Evolutionary conservation across 2,888 invertebrate species (phyloP).

Genomic region (Phanerotoma sp.): DNA sequence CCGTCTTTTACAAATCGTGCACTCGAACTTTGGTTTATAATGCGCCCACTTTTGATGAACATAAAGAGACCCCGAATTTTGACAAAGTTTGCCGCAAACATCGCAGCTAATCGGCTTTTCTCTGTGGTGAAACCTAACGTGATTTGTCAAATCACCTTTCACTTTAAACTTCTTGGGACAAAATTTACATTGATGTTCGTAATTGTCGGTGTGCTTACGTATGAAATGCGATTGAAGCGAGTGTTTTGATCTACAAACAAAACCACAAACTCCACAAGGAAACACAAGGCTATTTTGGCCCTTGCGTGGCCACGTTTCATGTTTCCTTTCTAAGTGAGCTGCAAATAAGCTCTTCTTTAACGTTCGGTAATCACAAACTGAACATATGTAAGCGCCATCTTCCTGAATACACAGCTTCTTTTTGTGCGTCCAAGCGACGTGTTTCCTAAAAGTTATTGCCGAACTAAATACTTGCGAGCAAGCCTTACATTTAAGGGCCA

Average conservation of each 20-base stretch:
- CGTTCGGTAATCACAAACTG: slow-evolving; percentile 52
- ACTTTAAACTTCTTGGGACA: slow-evolving; percentile 54
- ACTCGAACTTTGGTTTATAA: slow-evolving; percentile 54
- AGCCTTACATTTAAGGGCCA: slow-evolving; percentile 46
- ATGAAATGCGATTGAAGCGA: slow-evolving; percentile 55
- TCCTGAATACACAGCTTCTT: slow-evolving; percentile 53
- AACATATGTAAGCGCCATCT: slow-evolving; percentile 50
- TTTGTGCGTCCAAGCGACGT: slow-evolving; percentile 54
- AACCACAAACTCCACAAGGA: slow-evolving; percentile 52
- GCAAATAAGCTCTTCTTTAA: slow-evolving; percentile 48
- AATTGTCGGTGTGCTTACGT: slow-evolving; percentile 53
- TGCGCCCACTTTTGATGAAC: slow-evolving; percentile 56
- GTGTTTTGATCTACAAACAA: slow-evolving; percentile 53
- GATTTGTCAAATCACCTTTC: slow-evolving; percentile 54
- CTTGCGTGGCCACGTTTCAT: slow-evolving; percentile 49
- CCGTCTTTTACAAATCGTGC: slow-evolving; percentile 52
- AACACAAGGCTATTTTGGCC: slow-evolving; percentile 41
- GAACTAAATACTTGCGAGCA: slow-evolving; percentile 51
- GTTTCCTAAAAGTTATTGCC: slow-evolving; percentile 47
- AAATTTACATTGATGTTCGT: slow-evolving; percentile 52
- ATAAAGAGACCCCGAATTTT: slow-evolving; percentile 53
- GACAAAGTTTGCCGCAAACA: slow-evolving; percentile 52
- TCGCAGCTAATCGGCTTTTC: slow-evolving; percentile 55
- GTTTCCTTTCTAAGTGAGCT: slow-evolving; percentile 49
- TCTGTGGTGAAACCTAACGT: slow-evolving; percentile 53